Conservation (phyloP, 2,888 invertebrate species). For the Venusia cambrica region DNA sequence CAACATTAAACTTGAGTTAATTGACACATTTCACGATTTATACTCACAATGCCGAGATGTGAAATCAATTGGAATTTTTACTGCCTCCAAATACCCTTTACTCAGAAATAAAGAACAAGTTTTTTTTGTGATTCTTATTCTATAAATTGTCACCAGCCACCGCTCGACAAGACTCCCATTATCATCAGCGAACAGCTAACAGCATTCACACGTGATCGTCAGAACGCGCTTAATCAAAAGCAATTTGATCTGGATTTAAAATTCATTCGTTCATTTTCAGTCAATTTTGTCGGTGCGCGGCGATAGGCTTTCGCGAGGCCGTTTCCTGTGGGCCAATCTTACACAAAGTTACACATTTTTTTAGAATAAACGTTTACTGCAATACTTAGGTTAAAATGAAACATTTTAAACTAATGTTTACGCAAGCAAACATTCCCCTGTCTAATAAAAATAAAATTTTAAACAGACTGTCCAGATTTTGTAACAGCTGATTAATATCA, state of each 20-base stretch:
- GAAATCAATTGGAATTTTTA: conserved; percentile 38
- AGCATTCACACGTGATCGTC: conserved; percentile 27
- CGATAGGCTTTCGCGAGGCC: conserved; percentile 23
- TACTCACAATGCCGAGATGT: conserved; percentile 51
- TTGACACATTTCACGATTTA: conserved; percentile 79
- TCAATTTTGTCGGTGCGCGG: conserved; percentile 27
- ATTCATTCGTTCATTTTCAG: conserved; percentile 36
- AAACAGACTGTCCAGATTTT: conserved; percentile 42
- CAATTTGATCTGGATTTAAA: conserved; percentile 36
- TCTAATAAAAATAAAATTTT: conserved; percentile 31
- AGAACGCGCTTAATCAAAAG: conserved; percentile 32
- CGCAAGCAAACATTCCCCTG: conserved; percentile 20
- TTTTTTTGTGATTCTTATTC: conserved; percentile 26
- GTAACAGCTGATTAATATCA: conserved; percentile 47
- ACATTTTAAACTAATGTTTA: conserved; percentile 23
- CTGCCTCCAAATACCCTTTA: conserved; percentile 25
- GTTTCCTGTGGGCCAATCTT: conserved; percentile 31
- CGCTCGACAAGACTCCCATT: conserved; percentile 27
- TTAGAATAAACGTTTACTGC: conserved; percentile 17
- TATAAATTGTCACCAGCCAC: conserved; percentile 30
- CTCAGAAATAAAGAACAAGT: conserved; percentile 22
- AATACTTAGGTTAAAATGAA: conserved; percentile 19
- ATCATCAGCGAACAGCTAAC: conserved; percentile 13
- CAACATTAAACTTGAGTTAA: conserved; percentile 75
- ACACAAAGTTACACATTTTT: conserved; percentile 31